Evolutionary conservation across 1,140 invertebrate genomes (phyloP).

Genomic region (Drosophila insularis): DNA sequence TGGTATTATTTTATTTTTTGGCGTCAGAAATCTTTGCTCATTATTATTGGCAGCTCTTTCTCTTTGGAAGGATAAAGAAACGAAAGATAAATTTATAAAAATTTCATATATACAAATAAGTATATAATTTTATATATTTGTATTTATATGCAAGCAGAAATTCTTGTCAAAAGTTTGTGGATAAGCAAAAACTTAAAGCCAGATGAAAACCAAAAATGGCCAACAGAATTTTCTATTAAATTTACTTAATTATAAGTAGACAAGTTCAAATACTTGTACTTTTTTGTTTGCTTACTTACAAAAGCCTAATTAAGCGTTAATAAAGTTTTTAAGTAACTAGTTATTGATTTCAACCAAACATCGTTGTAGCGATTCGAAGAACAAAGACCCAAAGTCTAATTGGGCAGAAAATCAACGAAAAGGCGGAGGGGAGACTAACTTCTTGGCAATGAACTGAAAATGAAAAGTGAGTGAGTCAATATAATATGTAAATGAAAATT

Average conservation of each 20-base stretch:
- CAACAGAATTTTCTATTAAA: constrained; percentile 49
- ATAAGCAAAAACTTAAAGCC: not conserved
- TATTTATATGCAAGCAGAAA: not conserved
- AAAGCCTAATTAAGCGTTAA: constrained; percentile 53
- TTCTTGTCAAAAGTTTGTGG: constrained; percentile 5
- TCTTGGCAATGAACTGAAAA: not conserved
- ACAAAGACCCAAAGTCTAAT: constrained; percentile 45
- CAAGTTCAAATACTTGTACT: constrained; percentile 53
- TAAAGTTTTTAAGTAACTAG: constrained; percentile 55
- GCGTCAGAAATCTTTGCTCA: constrained; percentile 74
- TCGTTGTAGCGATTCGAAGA: not conserved
- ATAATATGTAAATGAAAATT: no score
- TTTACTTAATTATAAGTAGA: constrained; percentile 26
- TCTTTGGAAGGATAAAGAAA: constrained; percentile 14
- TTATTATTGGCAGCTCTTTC: constrained; percentile 65
- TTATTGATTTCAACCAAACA: constrained; percentile 35
- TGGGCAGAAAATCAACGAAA: constrained; percentile 21
- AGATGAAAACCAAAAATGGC: constrained; percentile 37
- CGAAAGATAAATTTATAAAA: constrained; percentile 14
- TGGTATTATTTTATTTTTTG: constrained; percentile 55
- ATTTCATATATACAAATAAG: constrained; percentile 5
- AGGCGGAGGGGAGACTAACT: no score
- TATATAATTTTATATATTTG: not conserved
- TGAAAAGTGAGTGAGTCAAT: not conserved
- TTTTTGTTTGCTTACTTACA: constrained; percentile 23